Evolutionary conservation across 2,113 vertebrate genomes (phyloP).

Genomic region (Pelecanoides urinatrix): DNA sequence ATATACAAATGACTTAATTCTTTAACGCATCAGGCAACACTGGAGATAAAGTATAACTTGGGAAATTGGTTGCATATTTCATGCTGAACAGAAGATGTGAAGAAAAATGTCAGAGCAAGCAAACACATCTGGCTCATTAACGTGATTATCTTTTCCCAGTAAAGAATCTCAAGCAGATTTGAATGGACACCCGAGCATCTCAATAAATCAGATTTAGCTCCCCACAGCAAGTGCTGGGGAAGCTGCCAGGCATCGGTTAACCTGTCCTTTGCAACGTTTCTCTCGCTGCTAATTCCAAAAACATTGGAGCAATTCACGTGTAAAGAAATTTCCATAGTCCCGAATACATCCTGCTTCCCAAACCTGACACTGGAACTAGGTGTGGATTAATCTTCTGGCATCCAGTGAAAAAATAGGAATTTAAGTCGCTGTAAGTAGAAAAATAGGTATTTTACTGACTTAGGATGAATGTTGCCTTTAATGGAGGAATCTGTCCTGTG

Average conservation of each 20-base stretch:
- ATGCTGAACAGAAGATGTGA: neutral
- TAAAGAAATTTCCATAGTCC: neutral
- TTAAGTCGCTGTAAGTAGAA: neutral
- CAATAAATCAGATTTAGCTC: neutral
- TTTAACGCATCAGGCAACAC: neutral
- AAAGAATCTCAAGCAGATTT: neutral
- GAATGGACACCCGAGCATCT: neutral
- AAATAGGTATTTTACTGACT: neutral
- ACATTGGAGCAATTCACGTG: rapidly evolving
- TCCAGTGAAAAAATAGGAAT: neutral
- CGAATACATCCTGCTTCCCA: neutral
- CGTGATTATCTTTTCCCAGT: neutral
- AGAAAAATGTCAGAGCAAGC: neutral
- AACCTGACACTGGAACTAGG: neutral
- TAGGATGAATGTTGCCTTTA: neutral
- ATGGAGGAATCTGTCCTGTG: neutral
- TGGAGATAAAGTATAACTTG: neutral
- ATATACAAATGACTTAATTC: neutral
- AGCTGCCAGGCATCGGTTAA: neutral
- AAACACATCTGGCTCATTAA: conserved; percentile 16
- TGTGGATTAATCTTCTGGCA: neutral
- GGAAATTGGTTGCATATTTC: neutral
- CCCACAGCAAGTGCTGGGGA: neutral
- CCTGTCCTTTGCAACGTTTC: neutral
- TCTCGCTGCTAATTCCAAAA: neutral